Evolutionary conservation across 2,113 vertebrate species (phyloP).

Genomic region (Micromys minutus): DNA sequence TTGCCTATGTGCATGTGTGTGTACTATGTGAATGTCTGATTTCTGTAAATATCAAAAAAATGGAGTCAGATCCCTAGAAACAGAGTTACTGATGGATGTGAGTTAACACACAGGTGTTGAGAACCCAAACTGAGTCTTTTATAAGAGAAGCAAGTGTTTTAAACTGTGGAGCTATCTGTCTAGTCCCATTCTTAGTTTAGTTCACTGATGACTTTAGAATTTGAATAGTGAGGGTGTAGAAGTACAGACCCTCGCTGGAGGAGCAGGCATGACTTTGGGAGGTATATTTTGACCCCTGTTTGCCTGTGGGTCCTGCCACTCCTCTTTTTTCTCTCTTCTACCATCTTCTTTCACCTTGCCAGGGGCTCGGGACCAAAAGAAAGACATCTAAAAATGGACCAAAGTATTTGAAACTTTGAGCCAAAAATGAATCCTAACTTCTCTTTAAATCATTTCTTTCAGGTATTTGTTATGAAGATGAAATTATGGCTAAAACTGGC

Average conservation of each 20-base stretch:
- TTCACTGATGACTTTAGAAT: background rate
- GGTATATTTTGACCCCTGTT: background rate
- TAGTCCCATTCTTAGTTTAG: too few relatives aligned
- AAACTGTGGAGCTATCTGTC: too few relatives aligned
- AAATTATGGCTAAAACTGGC: background rate
- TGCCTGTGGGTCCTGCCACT: too few relatives aligned
- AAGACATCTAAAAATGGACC: background rate
- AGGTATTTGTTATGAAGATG: background rate
- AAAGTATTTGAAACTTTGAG: background rate
- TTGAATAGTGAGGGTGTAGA: background rate
- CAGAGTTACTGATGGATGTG: background rate
- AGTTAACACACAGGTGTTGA: background rate
- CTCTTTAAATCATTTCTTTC: background rate
- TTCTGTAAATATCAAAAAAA: background rate
- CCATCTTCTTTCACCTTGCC: background rate
- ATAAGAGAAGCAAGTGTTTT: background rate
- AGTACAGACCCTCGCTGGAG: background rate
- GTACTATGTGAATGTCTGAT: background rate
- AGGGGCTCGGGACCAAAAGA: background rate
- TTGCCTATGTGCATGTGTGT: background rate
- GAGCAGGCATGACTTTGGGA: background rate
- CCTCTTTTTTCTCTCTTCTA: background rate
- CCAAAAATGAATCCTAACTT: background rate
- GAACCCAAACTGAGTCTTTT: background rate
- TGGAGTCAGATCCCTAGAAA: background rate